These are phyloP conservation scores for Ctenopoma multispine DNA, from an alignment of 2,797 vertebrate genomes.

Conservation along the genomic window DNA sequence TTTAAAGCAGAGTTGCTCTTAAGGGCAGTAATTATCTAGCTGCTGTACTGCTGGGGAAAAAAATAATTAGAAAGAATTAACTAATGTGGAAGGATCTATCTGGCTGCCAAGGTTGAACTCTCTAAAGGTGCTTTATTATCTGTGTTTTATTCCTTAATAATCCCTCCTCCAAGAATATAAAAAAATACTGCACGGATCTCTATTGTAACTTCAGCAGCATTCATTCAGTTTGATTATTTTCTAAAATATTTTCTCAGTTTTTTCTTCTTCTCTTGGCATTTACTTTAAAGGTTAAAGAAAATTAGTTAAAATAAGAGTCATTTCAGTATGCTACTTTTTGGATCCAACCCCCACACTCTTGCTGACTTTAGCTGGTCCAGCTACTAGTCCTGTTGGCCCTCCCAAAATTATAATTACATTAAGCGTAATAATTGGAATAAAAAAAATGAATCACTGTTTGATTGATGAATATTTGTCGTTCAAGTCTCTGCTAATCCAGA, in stretches of 20 bases:
- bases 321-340: neutral
- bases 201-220: neutral
- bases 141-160: constrained; percentile 16
- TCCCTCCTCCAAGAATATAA: neutral
- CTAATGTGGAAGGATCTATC: constrained; percentile 46
- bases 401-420: neutral
- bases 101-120: constrained; percentile 39
- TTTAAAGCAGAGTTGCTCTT: constrained; percentile 41
- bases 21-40: constrained; percentile 57
- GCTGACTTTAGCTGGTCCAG: constrained; percentile 1
- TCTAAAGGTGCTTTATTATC: constrained; percentile 36
- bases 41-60: constrained; percentile 10
- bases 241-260: neutral
- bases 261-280: neutral
- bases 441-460: too few species aligned
- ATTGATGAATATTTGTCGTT: neutral
- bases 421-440: neutral
- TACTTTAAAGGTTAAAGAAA: constrained; percentile 13
- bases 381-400: neutral
- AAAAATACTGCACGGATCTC: constrained; percentile 3
- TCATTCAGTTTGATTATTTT: neutral
- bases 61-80: constrained; percentile 62
- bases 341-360: neutral
- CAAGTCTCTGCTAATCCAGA: neutral
- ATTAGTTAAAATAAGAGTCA: neutral